Percentiles rank a stretch among this genome's conserved stretches.
phyloP scores from a whole-genome alignment of 2,113 vertebrate genomes.

The Peromyscus leucopus region DNA sequence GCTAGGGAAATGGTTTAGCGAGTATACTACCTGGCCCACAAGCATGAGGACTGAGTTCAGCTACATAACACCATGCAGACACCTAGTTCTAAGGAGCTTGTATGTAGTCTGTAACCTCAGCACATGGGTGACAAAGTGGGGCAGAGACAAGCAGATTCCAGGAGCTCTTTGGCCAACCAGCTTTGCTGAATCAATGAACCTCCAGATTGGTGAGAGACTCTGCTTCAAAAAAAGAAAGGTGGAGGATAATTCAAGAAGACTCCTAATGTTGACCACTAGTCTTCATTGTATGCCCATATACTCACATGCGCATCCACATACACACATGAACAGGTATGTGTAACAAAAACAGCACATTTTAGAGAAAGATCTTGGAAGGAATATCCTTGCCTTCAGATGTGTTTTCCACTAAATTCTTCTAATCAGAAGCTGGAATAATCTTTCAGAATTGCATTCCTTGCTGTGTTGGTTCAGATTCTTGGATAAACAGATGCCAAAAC shows the following conservation, averaged over 20 bases:
- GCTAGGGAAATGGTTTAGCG: neutral
- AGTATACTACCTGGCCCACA: neutral
- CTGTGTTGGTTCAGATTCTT: neutral
- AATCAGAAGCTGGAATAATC: neutral
- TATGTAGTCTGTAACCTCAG: too few species aligned
- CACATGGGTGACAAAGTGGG: fast-evolving
- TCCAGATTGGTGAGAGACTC: neutral
- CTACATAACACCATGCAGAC: neutral
- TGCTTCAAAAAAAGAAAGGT: neutral
- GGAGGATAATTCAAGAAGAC: neutral
- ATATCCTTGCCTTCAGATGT: neutral
- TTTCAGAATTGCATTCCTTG: neutral
- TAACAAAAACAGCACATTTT: neutral
- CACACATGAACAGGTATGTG: neutral
- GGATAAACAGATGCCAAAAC: neutral
- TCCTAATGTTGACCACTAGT: neutral
- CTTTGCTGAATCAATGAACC: too few species aligned
- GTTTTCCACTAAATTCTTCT: conserved; percentile 52
- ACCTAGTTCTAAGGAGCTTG: too few species aligned
- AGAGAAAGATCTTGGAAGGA: neutral
- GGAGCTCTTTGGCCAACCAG: neutral
- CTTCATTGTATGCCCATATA: too few species aligned
- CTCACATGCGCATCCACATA: neutral
- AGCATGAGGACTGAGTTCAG: neutral
- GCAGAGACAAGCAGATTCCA: neutral